Base-by-base conservation (phyloP, 2,113 vertebrate genomes). In the Urocitellus parryii region DNA sequence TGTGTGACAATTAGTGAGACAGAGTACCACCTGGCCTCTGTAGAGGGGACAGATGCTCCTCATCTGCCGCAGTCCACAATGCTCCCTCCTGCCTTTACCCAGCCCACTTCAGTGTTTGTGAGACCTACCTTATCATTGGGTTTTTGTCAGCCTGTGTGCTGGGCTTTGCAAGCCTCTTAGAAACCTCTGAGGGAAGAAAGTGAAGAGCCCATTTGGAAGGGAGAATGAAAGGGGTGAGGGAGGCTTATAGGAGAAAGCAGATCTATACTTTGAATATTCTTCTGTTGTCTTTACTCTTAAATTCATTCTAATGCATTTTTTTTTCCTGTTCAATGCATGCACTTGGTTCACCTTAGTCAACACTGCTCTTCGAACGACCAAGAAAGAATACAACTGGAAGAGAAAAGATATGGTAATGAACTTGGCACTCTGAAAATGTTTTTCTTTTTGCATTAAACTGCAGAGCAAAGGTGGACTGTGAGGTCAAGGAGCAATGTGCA, bases 321-420 rank as follows among this genome's bases (percentile, higher is more conserved):
- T 51, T 51, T 45, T 45, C 45, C 45, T 94, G 22, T 87, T 88
- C 34, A 25, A 72, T 94, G 18, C 20, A n/a, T 56, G 29, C 51
- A 13, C 81, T 73, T 94, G 67, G 29, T 86, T 37, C 20, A 37
- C 13, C 32, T 12, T 81, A 85, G 90, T 17, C 37, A 78, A 18
- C 17, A n/a, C 17, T 32, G 24, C 8, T 85, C n/a, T 95, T 93
- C 77, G 3, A 42, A 68, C 5, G 0, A 45, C 56, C 58, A 95
- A 67, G 32, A 96, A 13, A 89, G 78, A 93, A n/a, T 58, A 91
- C 70, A 45, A 24, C 27, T 83, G 82, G 85, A 97, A 93, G 79
- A 91, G 51, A 72, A 96, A 91, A 77, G 76, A 67, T 29, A 51
- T 93, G 91, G 93, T 97, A 96, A 92, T 13, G 39, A 65, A 73